Evolutionary conservation across 2,888 invertebrate species (phyloP), one percentile per base, ranked within the genome.

Genomic region (Drosophila paranaensis): DNA sequence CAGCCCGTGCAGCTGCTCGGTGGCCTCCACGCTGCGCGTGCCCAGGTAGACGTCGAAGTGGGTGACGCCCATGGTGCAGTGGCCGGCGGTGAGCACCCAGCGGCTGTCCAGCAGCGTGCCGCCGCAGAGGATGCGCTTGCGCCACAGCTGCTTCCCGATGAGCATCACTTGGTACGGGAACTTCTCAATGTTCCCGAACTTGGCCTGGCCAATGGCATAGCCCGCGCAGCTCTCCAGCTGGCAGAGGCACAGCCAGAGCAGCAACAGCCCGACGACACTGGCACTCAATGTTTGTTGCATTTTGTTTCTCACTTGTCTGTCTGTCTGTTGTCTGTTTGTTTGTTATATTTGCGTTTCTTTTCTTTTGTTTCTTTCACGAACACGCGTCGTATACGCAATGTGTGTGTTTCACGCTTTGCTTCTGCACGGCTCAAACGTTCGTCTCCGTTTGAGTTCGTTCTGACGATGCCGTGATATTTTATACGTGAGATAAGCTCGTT

Each of bases 151-250:
- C 56, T 92, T 92, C 35, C 92, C 93, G n/a, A 93, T 91, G 50
- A 92, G 79, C 92, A 92, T 92, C 60, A 91, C 93, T 81, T 92
- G 92, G 62, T 92, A 92, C 60, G 92, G 93, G 53, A 92, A 92
- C 62, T 88, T 91, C 69, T 91, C 91, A 2, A 91, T 90, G 20
- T 78, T 82, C 9, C 92, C 91, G 68, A 83, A 91, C 65, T 92
- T 92, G 11, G 88, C 81, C 53, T 91, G 90, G 10, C 92, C 92
- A 53, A 92, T 73, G 43, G 92, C 91, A 61, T 91, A 92, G 61
- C 88, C 78, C 0, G 57, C 14, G 30, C 63, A 72, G 13, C 51
- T 39, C 2, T 51, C 48, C 5, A 61, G 46, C 54, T 51, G 66
- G 13, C 63, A 61, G 37, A 79, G 42, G 0, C 81, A 20, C 35